These are phyloP conservation scores for Papilio machaon DNA, from an alignment of 1,140 invertebrate species.

Conservation along the genomic window DNA sequence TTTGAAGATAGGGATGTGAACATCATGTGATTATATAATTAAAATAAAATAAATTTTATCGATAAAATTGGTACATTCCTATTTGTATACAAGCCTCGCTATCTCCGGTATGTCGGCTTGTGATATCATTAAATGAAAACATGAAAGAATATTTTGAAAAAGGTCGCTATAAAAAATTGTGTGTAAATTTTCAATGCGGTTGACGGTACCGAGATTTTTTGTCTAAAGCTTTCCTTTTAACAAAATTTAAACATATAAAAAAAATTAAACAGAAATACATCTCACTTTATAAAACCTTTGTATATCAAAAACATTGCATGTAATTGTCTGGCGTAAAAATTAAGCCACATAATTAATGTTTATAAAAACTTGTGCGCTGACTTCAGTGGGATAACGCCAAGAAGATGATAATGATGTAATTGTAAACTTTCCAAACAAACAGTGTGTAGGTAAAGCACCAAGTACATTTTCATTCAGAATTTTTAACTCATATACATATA, in stretches of 20 bases:
- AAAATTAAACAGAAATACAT: background rate
- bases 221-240: background rate
- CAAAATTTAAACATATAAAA: background rate
- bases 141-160: constrained; percentile 9
- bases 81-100: constrained; percentile 4
- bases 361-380: no score
- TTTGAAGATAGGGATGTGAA: background rate
- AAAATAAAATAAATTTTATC: background rate
- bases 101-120: constrained; percentile 12
- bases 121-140: constrained; percentile 17
- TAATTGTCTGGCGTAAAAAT: no score
- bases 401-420: no score
- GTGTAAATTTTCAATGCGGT: constrained; percentile 3
- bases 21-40: background rate
- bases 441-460: no score
- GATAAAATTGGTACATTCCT: background rate
- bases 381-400: no score
- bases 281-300: background rate
- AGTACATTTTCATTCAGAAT: no score
- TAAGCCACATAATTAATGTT: no score
- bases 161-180: constrained; percentile 15
- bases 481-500: no score
- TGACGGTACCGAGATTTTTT: background rate
- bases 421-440: no score
- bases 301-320: background rate